phyloP scores from a whole-genome alignment of 37 sponge, comb jelly and placozoan genomes.

The Agelas oroides region DNA sequence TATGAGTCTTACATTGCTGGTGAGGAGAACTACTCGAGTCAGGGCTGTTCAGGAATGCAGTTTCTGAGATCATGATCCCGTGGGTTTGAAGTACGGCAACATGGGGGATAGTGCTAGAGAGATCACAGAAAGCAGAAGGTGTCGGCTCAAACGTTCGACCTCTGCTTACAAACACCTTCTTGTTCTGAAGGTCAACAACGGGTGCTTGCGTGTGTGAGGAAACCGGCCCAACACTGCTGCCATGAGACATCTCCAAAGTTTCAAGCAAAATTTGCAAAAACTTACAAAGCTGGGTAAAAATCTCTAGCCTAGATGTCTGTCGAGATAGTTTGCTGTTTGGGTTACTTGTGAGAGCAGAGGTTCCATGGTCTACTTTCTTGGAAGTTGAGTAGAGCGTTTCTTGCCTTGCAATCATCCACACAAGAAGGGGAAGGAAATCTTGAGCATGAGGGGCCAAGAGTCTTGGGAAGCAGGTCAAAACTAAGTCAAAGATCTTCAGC shows the following conservation, averaged over 20 bases:
- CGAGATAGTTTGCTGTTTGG: conserved; percentile 19
- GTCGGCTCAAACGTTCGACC: neutral
- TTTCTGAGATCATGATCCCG: neutral
- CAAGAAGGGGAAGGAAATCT: conserved; percentile 23
- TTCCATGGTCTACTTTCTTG: neutral
- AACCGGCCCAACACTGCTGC: too few relatives aligned
- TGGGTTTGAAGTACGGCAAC: neutral
- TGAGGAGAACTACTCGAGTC: neutral
- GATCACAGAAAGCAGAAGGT: neutral
- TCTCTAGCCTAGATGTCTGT: neutral
- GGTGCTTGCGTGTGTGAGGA: neutral
- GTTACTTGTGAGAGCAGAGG: neutral
- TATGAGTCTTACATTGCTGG: too few relatives aligned
- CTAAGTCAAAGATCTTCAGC: conserved; percentile 40
- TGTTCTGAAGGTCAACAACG: neutral
- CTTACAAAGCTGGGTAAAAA: conserved; percentile 8
- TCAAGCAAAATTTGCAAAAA: conserved; percentile 8
- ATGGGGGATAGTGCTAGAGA: neutral
- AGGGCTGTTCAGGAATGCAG: neutral
- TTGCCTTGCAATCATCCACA: conserved; percentile 17
- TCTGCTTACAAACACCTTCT: neutral
- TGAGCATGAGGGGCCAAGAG: conserved; percentile 31
- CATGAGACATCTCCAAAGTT: too few relatives aligned
- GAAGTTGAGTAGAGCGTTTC: neutral
- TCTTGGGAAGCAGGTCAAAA: conserved; percentile 30